phyloP scores from a whole-genome alignment of 2,113 vertebrate genomes.

The Hydrochoerus hydrochaeris region DNA sequence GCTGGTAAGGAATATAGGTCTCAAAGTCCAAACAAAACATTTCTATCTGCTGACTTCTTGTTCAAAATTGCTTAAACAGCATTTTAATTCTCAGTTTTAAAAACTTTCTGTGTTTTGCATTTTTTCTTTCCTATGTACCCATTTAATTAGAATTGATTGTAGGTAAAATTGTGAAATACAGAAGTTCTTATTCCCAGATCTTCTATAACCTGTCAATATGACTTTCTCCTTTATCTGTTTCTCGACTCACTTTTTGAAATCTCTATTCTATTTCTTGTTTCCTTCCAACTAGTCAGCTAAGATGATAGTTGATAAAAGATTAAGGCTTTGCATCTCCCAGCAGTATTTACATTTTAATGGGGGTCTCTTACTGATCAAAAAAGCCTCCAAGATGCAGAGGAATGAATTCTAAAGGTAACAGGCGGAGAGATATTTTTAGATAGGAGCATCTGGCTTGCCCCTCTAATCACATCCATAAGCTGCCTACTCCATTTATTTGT shows the following conservation, averaged over 20 bases:
- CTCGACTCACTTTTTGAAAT: slow-evolving; percentile 54
- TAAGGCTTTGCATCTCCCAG: slow-evolving; percentile 60
- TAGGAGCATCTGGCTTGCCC: slow-evolving; percentile 78
- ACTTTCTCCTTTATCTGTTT: slow-evolving; percentile 69
- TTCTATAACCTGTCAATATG: slow-evolving; percentile 18
- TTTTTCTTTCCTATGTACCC: background rate
- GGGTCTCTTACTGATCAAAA: slow-evolving; percentile 70
- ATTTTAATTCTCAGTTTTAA: slow-evolving; percentile 11
- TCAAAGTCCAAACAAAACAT: background rate
- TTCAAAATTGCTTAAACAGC: background rate
- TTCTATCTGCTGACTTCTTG: background rate
- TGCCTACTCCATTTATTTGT: slow-evolving; percentile 80
- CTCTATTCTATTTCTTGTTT: slow-evolving; percentile 74
- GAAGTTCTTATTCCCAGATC: background rate
- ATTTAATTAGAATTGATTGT: slow-evolving; percentile 16
- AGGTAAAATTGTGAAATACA: slow-evolving; percentile 15
- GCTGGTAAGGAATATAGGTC: background rate
- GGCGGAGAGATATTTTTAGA: slow-evolving; percentile 78
- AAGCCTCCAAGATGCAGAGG: slow-evolving; percentile 56
- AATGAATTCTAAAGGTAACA: slow-evolving; percentile 80
- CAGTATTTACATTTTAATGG: slow-evolving; percentile 80
- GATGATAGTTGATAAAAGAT: slow-evolving; percentile 78
- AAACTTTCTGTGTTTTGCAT: background rate
- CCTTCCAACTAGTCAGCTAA: slow-evolving; percentile 61
- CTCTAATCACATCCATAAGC: slow-evolving; percentile 80